Conservation (phyloP, 2,113 vertebrate genomes). For the Felis catus region F.catus_Fca126_mat1.0 CM031417.1:21078501-21079000, state of each 20-base stretch:
- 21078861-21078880: neutral
- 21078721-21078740: too few species aligned
- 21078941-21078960: neutral
- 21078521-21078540: neutral
- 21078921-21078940: neutral
- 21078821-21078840: neutral
- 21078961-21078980: neutral
- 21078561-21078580: too few species aligned
- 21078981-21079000: neutral
- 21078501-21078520: neutral
- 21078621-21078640: too few species aligned
- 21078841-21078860: neutral
- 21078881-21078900: too few species aligned
- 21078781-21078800: neutral
- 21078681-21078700: too few species aligned
- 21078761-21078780: too few species aligned
- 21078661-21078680: too few species aligned
- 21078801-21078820: too few species aligned
- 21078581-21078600: too few species aligned
- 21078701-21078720: too few species aligned
- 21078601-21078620: too few species aligned
- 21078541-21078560: neutral
- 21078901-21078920: neutral
- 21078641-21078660: too few species aligned
- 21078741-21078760: accelerated